Evolutionary conservation across 2,888 invertebrate genomes (phyloP), one percentile per base, ranked within the genome.

Genomic region (Girardia tigrina): DNA sequence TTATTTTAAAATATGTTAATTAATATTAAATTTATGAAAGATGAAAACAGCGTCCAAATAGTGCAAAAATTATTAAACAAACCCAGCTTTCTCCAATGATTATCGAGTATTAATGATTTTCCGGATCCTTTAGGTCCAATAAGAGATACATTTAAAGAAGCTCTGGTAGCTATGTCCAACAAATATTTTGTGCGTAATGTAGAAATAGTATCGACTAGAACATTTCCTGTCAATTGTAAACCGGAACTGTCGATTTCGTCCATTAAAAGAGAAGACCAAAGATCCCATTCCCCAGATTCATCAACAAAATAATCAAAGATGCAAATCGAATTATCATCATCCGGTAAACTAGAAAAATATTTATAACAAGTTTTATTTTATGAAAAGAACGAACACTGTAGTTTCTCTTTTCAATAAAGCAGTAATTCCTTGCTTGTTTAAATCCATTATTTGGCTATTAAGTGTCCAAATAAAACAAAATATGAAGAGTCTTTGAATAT

Each of bases 281-380:
- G 82, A 74, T 84, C 84, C 84, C 84, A 84, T 77, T 84, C 84
- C 28, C 84, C 84, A 27, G 83, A 81, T 78, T 84, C 84, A 78
- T 84, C 84, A 29, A 84, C 84, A 78, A 84, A 84, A 79, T 84
- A 84, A 78, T 84, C 84, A 80, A 83, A 84, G 77, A 83, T 82
- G 78, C 81, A 82, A 77, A 84, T 83, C 78, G 83, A 82, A 20
- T 82, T 78, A 78, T 84, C 84, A 80, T 84, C 84, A 80, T 84
- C 84, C 26, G 84, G 84, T 71, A 84, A 77, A 12, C 83, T 83
- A 78, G 0, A 77, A 76, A 36, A 73, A n/a, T 71, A n/a, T n/a
- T n/a, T n/a, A n/a, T n/a, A n/a, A n/a, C n/a, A n/a, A n/a, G n/a
- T n/a, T 23, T 70, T 20, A 70, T 23, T 14, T 70, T 70, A 23